phyloP scores from a whole-genome alignment of 1,140 invertebrate species.

The Trinorchestia longiramus region DNA sequence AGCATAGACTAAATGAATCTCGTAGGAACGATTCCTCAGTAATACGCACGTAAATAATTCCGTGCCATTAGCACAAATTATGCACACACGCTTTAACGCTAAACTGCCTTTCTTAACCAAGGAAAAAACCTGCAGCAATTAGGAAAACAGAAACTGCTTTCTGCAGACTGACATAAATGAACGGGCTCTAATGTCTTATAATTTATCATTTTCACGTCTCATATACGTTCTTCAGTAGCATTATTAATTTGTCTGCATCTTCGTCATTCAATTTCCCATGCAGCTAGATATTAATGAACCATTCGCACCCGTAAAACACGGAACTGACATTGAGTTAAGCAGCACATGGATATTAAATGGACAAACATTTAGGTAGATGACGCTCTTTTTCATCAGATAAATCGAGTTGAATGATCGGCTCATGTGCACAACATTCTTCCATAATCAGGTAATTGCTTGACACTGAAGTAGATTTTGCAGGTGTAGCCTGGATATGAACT shows the following conservation, averaged over 20 bases:
- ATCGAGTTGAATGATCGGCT: too few relatives aligned
- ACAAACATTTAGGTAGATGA: too few relatives aligned
- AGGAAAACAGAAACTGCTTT: not conserved
- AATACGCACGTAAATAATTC: not conserved
- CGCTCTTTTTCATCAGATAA: too few relatives aligned
- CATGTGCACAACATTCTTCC: too few relatives aligned
- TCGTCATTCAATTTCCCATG: not conserved
- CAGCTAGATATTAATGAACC: not conserved
- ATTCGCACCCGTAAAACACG: not conserved
- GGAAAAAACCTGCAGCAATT: not conserved
- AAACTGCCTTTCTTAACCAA: not conserved
- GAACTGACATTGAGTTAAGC: not conserved
- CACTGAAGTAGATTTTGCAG: too few relatives aligned
- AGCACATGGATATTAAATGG: too few relatives aligned
- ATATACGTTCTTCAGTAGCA: not conserved
- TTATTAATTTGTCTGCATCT: not conserved
- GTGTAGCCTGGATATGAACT: too few relatives aligned
- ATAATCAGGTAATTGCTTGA: too few relatives aligned
- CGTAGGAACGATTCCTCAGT: not conserved
- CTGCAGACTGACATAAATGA: not conserved
- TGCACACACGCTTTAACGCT: not conserved
- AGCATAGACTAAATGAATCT: not conserved
- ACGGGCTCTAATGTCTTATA: not conserved
- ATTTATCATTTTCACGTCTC: not conserved
- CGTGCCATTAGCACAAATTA: not conserved